phyloP scores from a whole-genome alignment of 35 echinoderm and acorn worm genomes.

The Heliocidaris erythrogramma region DNA sequence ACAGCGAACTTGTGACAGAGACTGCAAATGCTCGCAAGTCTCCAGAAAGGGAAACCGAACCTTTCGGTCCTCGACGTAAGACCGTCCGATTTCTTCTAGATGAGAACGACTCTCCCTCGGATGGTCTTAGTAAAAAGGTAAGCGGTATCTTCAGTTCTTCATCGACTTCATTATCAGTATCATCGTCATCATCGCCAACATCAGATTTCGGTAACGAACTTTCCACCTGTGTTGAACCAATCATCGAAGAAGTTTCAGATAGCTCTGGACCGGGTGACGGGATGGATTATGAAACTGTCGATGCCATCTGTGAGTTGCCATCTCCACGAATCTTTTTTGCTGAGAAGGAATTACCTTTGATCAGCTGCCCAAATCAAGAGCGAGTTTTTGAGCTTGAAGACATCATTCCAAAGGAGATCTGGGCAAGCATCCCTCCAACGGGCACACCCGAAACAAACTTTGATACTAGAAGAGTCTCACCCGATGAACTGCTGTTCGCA shows the following conservation, averaged over 20 bases:
- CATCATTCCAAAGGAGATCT: slow-evolving; percentile 39
- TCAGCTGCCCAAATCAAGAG: slow-evolving; percentile 11
- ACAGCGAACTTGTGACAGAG: background rate
- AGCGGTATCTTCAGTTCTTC: background rate
- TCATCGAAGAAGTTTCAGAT: background rate
- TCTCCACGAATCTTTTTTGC: slow-evolving; percentile 1
- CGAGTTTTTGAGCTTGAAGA: slow-evolving; percentile 26
- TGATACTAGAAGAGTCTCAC: background rate
- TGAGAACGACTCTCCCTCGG: background rate
- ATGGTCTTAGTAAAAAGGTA: slow-evolving; percentile 23
- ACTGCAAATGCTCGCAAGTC: background rate
- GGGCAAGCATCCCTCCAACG: background rate
- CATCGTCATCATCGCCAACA: background rate
- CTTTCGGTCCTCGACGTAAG: background rate
- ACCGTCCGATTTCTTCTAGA: slow-evolving; percentile 15
- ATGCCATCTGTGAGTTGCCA: background rate
- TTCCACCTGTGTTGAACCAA: background rate
- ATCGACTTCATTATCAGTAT: background rate
- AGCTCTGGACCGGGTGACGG: background rate
- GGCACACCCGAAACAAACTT: background rate
- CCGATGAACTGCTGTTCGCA: background rate
- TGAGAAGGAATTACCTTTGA: slow-evolving; percentile 30
- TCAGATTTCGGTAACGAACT: background rate
- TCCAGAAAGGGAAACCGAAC: background rate
- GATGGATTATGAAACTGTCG: background rate